Evolutionary conservation across 2,797 vertebrate species (phyloP), one percentile per base, ranked within the genome.

Genomic region (Leucoraja ocellata): DNA sequence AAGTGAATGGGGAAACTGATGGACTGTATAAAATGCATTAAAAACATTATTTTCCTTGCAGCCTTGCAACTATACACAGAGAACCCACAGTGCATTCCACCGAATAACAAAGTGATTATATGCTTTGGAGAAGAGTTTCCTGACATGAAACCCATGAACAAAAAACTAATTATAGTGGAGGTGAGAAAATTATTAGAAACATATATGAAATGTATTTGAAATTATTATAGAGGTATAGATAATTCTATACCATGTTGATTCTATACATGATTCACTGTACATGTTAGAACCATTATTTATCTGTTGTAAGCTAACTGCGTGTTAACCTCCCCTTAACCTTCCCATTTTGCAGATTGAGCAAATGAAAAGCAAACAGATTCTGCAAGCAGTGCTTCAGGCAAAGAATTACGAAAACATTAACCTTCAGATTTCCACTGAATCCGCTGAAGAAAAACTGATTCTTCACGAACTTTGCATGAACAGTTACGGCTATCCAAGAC

Each of bases 51-150:
- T 91, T 23, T 74, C 93, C 23, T 93, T 95, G 28, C 95, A 99
- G 99, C 98, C 65, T 94, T 99, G 63, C 98, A 99, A 94, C 95
- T 98, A 21, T 98, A 97, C 95, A 98, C 98, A 93, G 97, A 97
- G 79, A 97, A 95, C 94, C n/a, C 84, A 63, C 98, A 98, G 94
- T 96, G 96, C 93, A 96, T 97, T 28, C 95, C 97, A 73, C 99
- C 98, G 0, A 98, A 99, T 77, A 96, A 97, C 92, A 97, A 96
- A 9, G 97, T 98, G 79, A 97, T 96, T 61, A 96, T 99, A 93
- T 99, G 99, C 95, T 99, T 99, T 0, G 99, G 99, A 93, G 99
- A 99, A 93, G 99, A 99, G 94, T 98, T 99, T 93, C 97, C 96
- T 0, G 98, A 99, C 0, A 94, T 96, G 0, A 96, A 94, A 39